Percentiles rank a stretch among this genome's conserved stretches.
Conservation (phyloP, 2,888 invertebrate species). For the Drosophila paranaensis region DNA sequence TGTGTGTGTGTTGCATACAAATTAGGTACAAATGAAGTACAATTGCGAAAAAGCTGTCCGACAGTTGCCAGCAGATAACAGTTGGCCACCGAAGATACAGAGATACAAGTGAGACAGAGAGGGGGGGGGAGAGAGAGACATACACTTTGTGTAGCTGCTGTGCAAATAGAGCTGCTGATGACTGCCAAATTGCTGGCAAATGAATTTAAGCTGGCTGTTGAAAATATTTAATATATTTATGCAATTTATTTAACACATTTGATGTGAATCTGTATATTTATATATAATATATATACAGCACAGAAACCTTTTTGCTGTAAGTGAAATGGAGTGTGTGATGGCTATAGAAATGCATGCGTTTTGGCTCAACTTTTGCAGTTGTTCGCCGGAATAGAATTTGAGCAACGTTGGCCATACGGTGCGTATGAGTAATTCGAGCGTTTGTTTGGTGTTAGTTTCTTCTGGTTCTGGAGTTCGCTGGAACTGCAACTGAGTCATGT, state of each 20-base stretch:
- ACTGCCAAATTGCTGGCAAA: slow-evolving; percentile 30
- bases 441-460: slow-evolving; percentile 53
- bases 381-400: slow-evolving; percentile 38
- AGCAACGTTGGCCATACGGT: slow-evolving; percentile 38
- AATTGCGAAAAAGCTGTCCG: slow-evolving; percentile 7
- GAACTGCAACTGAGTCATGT: slow-evolving; percentile 62
- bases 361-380: slow-evolving; percentile 16
- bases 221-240: slow-evolving; percentile 3
- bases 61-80: slow-evolving; percentile 17
- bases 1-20: slow-evolving; percentile 15
- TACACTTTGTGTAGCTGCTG: slow-evolving; percentile 13
- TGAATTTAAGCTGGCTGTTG: slow-evolving; percentile 18
- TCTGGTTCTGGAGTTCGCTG: slow-evolving; percentile 34
- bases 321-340: neutral
- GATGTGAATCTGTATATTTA: neutral
- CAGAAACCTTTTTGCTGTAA: neutral
- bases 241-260: slow-evolving; percentile 24
- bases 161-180: slow-evolving; percentile 24
- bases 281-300: neutral
- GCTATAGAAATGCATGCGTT: neutral
- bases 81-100: slow-evolving; percentile 3
- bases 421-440: slow-evolving; percentile 71
- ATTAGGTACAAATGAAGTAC: slow-evolving; percentile 14
- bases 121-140: neutral
- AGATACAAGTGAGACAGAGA: neutral